Base-by-base conservation (phyloP, 2,888 invertebrate genomes). In the Holacanthella duospinosa region DNA sequence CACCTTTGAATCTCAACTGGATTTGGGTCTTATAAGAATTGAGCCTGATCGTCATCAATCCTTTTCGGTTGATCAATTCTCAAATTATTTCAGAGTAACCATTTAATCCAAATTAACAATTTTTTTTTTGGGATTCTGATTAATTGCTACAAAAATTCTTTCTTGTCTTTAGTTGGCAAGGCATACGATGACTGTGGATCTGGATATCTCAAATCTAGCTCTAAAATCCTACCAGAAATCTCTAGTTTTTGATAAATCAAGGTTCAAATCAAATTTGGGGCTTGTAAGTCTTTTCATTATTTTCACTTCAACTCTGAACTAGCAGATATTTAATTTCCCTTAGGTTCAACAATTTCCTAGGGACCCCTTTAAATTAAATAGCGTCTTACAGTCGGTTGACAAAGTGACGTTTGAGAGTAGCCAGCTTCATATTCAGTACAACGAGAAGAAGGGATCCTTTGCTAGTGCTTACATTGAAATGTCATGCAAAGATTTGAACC, bases 51-150 rank as follows among this genome's bases (percentile, higher is more conserved):
- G 67, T 2, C 61, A 71, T 62, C 73, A 73, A 61, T 68, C 65
- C 25, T 63, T 71, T 16, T 73, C 69, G 21, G 66, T 73, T 9
- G 73, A 73, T 56, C 73, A 73, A 43, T 71, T 73, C 57, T 71
- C 73, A 1, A 73, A 73, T 64, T 73, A 73, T 36, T 68, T 73
- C n/a, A 73, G 70, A 28, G 72, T 73, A 66, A 44, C 59, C 16
- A 16, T n/a, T n/a, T n/a, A n/a, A 43, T 43, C 43, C 19, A 43
- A 43, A 43, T 16, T 12, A 12, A 16, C 43, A 16, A 16, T 55
- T 55, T n/a, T 9, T 55, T 27, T 26, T 55, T 55, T n/a, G 48
- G 48, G 21, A 48, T 9, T 48, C 19, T 24, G 9, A 56, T 19
- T 56, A 29, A 29, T 3, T 48, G 48, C 6, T 9, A 43, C 21